A percentile compares a stretch with the other conserved stretches of the same genome.
Conservation (phyloP, 2,797 vertebrate genomes). For the Prionace glauca region DNA sequence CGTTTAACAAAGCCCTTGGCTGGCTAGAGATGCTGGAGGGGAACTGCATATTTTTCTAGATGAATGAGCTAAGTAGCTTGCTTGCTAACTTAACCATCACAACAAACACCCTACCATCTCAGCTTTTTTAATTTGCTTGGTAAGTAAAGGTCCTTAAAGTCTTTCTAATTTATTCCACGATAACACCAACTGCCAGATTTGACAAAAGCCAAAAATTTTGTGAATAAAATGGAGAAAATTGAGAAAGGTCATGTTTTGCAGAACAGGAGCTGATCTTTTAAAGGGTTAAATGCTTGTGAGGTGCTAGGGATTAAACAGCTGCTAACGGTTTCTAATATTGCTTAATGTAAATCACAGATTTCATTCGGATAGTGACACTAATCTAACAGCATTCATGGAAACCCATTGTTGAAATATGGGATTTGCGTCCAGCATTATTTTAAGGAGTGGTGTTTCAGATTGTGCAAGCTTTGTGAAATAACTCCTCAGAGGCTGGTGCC, state of each 20-base stretch:
- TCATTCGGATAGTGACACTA: background rate
- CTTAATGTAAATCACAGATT: background rate
- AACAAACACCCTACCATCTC: background rate
- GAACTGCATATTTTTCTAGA: background rate
- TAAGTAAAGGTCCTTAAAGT: background rate
- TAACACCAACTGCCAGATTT: background rate
- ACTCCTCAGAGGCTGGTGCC: too few species aligned
- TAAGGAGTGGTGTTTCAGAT: background rate
- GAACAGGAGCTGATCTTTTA: background rate
- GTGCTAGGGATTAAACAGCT: background rate
- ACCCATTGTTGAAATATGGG: background rate
- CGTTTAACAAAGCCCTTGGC: background rate
- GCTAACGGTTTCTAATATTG: background rate
- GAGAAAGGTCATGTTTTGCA: background rate
- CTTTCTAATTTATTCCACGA: background rate
- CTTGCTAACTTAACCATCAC: background rate
- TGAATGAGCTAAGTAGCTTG: background rate
- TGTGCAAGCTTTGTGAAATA: background rate
- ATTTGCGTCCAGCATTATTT: background rate
- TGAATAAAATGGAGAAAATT: background rate
- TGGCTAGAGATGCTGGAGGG: background rate
- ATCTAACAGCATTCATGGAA: background rate
- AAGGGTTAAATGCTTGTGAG: background rate
- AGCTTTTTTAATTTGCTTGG: background rate
- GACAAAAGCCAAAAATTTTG: background rate